These are phyloP conservation scores for Archips xylosteana DNA, from an alignment of 2,888 invertebrate species.

Conservation along the genomic window DNA sequence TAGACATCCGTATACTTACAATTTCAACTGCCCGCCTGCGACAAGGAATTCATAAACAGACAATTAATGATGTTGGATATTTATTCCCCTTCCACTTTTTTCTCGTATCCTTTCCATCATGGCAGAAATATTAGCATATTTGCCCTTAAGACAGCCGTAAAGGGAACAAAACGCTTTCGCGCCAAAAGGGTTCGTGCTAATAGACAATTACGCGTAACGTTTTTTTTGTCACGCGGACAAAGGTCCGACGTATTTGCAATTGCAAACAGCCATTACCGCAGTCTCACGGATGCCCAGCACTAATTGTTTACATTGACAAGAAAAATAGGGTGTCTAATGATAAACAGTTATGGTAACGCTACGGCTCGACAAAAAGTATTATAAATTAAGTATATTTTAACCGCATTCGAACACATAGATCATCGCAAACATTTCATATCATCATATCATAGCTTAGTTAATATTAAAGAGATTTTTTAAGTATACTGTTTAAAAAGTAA, in stretches of 20 bases:
- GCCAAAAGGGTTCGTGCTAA: constrained; percentile 55
- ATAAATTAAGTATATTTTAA: neutral
- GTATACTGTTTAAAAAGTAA: too few relatives aligned
- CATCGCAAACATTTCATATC: too few relatives aligned
- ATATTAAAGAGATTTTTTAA: neutral
- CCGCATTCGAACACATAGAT: too few relatives aligned
- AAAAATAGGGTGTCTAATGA: constrained; percentile 60
- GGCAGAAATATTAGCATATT: too few relatives aligned
- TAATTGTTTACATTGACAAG: constrained; percentile 71
- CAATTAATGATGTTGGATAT: neutral
- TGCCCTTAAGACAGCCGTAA: neutral
- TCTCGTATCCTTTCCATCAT: too few relatives aligned
- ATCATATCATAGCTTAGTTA: neutral
- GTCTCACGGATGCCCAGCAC: constrained; percentile 43
- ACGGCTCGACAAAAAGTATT: constrained; percentile 17
- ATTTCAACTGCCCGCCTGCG: too few relatives aligned
- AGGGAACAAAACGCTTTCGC: constrained; percentile 45
- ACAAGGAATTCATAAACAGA: too few relatives aligned
- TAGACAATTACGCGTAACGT: constrained; percentile 60
- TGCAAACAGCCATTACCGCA: constrained; percentile 58
- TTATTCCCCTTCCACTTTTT: too few relatives aligned
- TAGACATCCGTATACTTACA: too few relatives aligned
- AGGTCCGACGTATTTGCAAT: constrained; percentile 63
- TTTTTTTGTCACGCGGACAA: constrained; percentile 58
- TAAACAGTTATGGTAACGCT: constrained; percentile 47